Evolutionary conservation across 2,797 vertebrate genomes (phyloP).

Genomic region (Acrossocheilus fasciatus): DNA sequence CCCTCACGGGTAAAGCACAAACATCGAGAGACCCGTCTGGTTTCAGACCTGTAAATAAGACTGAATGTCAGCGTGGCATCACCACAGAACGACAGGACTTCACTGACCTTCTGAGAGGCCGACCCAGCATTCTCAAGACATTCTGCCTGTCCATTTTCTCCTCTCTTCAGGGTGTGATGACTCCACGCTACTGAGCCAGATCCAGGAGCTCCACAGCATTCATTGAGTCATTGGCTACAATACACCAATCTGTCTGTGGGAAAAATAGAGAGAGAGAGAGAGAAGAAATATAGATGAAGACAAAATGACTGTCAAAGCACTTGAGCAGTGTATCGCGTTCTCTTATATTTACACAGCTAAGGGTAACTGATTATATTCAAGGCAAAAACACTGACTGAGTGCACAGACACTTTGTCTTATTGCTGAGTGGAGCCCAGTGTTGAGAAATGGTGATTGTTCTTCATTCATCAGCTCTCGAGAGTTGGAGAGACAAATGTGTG

Average conservation of each 20-base stretch:
- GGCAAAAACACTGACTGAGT: slow-evolving; percentile 53
- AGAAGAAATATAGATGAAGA: slow-evolving; percentile 53
- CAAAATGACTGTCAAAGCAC: slow-evolving; percentile 51
- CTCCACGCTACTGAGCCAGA: slow-evolving; percentile 46
- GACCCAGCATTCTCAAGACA: background rate
- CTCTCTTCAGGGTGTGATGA: slow-evolving; percentile 25
- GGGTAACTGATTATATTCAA: slow-evolving; percentile 57
- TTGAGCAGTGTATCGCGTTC: slow-evolving; percentile 29
- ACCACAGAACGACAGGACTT: background rate
- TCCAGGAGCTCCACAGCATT: slow-evolving; percentile 44
- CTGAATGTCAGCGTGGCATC: background rate
- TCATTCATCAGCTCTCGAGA: slow-evolving; percentile 54
- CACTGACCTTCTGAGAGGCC: slow-evolving; percentile 35
- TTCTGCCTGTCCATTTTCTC: slow-evolving; percentile 20
- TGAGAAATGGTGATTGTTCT: slow-evolving; percentile 50
- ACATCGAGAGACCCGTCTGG: background rate
- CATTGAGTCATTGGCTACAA: slow-evolving; percentile 48
- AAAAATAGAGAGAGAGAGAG: slow-evolving; percentile 42
- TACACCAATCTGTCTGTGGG: slow-evolving; percentile 45
- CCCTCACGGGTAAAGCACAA: background rate
- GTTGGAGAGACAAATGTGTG: slow-evolving; percentile 20
- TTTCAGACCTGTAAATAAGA: slow-evolving; percentile 1
- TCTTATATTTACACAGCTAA: slow-evolving; percentile 49
- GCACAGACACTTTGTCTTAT: slow-evolving; percentile 19
- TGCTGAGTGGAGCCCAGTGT: slow-evolving; percentile 19